phyloP scores from a whole-genome alignment of 2,113 vertebrate genomes.

The Ranitomeya imitator region DNA sequence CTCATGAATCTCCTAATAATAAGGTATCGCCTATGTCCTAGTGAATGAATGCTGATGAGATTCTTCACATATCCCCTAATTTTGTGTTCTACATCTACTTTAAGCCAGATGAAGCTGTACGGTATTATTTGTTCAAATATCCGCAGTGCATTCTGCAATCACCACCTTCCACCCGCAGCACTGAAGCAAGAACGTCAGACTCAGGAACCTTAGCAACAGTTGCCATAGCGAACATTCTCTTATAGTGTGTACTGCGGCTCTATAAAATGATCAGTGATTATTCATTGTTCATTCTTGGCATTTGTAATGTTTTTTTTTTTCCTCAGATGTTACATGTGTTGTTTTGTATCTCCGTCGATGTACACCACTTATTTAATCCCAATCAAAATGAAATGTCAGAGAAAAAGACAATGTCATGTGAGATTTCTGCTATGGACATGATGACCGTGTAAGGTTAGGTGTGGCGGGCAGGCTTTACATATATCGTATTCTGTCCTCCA shows the following conservation, averaged over 20 bases:
- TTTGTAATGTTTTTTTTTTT: constrained; percentile 35
- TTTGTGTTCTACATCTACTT: background rate
- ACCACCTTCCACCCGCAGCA: constrained; percentile 25
- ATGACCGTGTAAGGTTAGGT: background rate
- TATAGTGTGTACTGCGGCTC: constrained; percentile 43
- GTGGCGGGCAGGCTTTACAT: background rate
- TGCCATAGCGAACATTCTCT: constrained; percentile 57
- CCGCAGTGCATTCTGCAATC: background rate
- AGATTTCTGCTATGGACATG: background rate
- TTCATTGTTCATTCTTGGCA: constrained; percentile 55
- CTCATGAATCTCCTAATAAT: background rate
- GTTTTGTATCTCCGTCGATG: constrained; percentile 27
- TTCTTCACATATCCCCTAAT: background rate
- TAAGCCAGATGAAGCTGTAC: background rate
- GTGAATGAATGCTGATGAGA: background rate
- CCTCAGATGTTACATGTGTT: constrained; percentile 24
- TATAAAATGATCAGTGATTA: constrained; percentile 52
- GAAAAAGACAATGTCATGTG: background rate
- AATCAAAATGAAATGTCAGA: constrained; percentile 13
- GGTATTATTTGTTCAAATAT: constrained; percentile 38
- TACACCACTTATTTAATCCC: constrained; percentile 14
- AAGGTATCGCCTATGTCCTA: background rate
- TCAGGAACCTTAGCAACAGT: constrained; percentile 55
- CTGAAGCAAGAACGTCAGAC: constrained; percentile 39
- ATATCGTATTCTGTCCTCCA: background rate